Percentiles rank a stretch among this genome's conserved stretches.
These are phyloP conservation scores for Macaria liturata DNA, from an alignment of 2,888 invertebrate species.

Conservation along the genomic window DNA sequence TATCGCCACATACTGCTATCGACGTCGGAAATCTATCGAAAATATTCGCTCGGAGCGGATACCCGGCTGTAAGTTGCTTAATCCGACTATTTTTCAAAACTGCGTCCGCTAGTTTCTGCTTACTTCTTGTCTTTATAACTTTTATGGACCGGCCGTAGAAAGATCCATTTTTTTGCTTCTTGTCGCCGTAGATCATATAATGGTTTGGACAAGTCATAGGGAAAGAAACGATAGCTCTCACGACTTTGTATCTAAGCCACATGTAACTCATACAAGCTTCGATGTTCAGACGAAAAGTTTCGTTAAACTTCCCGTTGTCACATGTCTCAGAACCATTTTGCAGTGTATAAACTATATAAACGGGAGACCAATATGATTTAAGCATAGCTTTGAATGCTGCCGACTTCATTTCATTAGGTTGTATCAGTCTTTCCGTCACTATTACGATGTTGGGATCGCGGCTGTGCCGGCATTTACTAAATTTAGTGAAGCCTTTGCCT, in stretches of 20 bases:
- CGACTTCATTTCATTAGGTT: constrained; percentile 13
- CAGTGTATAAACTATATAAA: constrained; percentile 45
- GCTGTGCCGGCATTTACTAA: not conserved
- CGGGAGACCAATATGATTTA: constrained; percentile 40
- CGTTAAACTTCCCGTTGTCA: constrained; percentile 38
- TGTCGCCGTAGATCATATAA: constrained; percentile 43
- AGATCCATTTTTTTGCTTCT: constrained; percentile 28
- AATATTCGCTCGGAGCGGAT: constrained; percentile 50
- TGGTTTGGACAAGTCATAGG: constrained; percentile 48
- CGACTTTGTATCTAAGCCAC: constrained; percentile 47
- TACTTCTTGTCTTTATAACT: constrained; percentile 32
- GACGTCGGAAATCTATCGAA: constrained; percentile 57
- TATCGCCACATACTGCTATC: constrained; percentile 42
- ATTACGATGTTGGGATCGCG: constrained; percentile 23
- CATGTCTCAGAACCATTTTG: constrained; percentile 39
- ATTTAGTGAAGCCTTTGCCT: constrained; percentile 7
- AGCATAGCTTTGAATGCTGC: constrained; percentile 13
- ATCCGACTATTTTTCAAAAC: constrained; percentile 27
- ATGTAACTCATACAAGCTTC: constrained; percentile 48
- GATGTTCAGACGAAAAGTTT: constrained; percentile 27
- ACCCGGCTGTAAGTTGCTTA: constrained; percentile 40
- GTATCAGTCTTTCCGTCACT: constrained; percentile 14
- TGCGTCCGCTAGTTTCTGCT: constrained; percentile 21
- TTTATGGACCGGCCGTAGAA: constrained; percentile 52
- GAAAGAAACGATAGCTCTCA: constrained; percentile 41